Percentiles rank a stretch among this genome's conserved stretches.
These are phyloP conservation scores for Hydraecia micacea DNA, from an alignment of 2,888 invertebrate species.

Conservation along the genomic window DNA sequence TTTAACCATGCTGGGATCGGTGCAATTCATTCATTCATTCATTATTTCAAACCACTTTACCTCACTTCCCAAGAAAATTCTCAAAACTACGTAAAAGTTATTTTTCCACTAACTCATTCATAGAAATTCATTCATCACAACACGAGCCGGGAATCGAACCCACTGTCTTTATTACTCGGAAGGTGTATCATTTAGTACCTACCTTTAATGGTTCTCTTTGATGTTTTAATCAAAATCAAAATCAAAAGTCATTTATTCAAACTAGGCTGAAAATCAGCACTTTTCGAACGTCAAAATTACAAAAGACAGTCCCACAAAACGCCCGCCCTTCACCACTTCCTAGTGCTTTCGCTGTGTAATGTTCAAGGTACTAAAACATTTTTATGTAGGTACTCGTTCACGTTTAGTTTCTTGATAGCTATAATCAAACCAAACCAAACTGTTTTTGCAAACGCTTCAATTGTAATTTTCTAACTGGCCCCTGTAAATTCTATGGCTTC, in stretches of 20 bases:
- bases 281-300: no score
- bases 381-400: neutral
- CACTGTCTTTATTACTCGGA: conserved; percentile 27
- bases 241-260: no score
- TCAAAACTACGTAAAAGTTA: conserved; percentile 5
- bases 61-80: conserved; percentile 5
- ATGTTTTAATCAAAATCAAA: no score
- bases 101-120: conserved; percentile 16
- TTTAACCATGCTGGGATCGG: no score
- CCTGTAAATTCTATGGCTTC: no score
- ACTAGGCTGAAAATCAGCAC: no score
- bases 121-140: conserved; percentile 23
- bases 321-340: no score
- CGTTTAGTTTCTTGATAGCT: conserved; percentile 5
- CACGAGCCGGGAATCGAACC: conserved; percentile 29
- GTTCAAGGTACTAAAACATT: conserved; percentile 29
- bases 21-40: no score
- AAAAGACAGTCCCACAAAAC: no score
- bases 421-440: neutral
- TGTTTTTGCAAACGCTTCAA: neutral
- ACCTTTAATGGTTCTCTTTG: conserved; percentile 45
- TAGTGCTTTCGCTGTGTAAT: no score
- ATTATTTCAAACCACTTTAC: neutral
- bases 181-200: conserved; percentile 13
- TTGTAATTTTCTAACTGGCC: neutral